Evolutionary conservation across 2,113 vertebrate genomes (phyloP).

Genomic region (Philantomba maxwellii): DNA sequence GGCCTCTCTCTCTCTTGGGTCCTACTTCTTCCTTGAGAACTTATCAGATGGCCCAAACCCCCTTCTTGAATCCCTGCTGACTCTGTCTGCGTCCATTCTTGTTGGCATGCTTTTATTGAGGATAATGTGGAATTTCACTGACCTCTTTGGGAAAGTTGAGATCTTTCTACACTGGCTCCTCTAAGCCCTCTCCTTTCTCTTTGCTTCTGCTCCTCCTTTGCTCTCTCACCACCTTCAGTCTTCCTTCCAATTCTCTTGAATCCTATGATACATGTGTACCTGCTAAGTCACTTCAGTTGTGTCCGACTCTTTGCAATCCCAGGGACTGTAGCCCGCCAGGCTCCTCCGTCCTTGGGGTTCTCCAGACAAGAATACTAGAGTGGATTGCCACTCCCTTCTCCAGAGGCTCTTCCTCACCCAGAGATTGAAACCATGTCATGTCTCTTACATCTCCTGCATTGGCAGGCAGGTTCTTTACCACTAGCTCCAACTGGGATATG

Average conservation of each 20-base stretch:
- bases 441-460: background rate
- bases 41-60: background rate
- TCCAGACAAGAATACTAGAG: background rate
- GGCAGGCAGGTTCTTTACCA: background rate
- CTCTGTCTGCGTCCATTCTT: background rate
- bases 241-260: background rate
- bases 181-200: background rate
- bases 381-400: background rate
- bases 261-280: background rate
- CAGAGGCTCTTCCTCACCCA: background rate
- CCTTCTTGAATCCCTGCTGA: background rate
- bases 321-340: background rate
- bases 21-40: background rate
- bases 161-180: background rate
- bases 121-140: background rate
- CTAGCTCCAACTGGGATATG: background rate
- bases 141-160: background rate
- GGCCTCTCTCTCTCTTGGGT: background rate
- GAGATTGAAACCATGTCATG: background rate
- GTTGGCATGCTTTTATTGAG: background rate
- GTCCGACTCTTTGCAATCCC: background rate
- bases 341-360: background rate
- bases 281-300: background rate
- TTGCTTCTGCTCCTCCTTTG: background rate
- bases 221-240: background rate